Evolutionary conservation across 2,888 invertebrate genomes (phyloP).

Genomic region (Ligdia adustata): DNA sequence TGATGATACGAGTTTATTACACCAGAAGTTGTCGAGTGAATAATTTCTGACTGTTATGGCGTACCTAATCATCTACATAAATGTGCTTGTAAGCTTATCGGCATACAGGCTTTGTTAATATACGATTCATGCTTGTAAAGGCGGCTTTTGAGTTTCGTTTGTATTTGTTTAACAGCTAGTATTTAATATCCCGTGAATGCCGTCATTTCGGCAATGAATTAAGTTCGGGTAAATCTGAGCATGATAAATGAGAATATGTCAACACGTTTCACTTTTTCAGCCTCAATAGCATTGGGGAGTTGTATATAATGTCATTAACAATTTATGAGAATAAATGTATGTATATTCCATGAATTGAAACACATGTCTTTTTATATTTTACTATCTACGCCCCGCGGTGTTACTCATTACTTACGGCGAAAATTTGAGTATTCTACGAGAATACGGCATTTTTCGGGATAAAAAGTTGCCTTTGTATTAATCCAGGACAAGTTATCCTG

Average conservation of each 20-base stretch:
- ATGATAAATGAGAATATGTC: not conserved
- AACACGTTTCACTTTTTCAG: no score
- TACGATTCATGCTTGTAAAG: slow-evolving; percentile 1
- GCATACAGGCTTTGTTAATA: slow-evolving; percentile 5
- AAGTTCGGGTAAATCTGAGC: not conserved
- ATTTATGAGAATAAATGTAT: no score
- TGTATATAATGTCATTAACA: no score
- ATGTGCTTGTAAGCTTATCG: not conserved
- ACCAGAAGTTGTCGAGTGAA: not conserved
- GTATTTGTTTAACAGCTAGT: not conserved
- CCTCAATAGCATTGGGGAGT: no score
- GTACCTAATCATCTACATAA: not conserved
- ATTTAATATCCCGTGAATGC: not conserved
- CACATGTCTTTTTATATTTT: no score
- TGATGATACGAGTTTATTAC: not conserved
- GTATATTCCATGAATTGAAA: no score
- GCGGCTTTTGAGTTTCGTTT: not conserved
- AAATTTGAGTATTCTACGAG: no score
- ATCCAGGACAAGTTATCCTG: no score
- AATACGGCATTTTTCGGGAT: no score
- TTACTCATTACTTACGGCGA: no score
- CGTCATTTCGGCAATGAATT: not conserved
- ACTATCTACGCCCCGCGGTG: no score
- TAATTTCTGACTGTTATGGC: not conserved
- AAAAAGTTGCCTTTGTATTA: no score